Percentiles rank a stretch among this genome's conserved stretches.
Evolutionary conservation across 2,113 vertebrate species (phyloP).

Genomic region (Anguilla rostrata): DNA sequence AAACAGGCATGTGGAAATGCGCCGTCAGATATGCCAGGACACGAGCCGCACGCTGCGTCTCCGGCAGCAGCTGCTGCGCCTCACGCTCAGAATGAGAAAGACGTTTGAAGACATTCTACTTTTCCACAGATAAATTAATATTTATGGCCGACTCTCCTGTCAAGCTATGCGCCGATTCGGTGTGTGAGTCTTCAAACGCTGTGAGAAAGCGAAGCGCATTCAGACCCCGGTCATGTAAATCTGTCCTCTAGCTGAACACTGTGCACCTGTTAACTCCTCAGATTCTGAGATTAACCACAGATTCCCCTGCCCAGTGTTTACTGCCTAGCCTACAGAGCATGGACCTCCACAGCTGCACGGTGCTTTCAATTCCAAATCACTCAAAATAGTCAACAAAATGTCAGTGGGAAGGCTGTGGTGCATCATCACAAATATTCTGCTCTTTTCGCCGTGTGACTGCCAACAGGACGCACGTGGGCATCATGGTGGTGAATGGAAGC

Average conservation of each 20-base stretch:
- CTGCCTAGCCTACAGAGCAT: not conserved
- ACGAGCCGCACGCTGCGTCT: slow-evolving; percentile 16
- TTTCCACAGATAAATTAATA: slow-evolving; percentile 10
- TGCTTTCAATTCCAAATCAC: not conserved
- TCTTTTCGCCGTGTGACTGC: not conserved
- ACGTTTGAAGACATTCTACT: not conserved
- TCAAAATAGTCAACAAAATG: not conserved
- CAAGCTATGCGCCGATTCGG: not conserved
- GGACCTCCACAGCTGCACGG: not conserved
- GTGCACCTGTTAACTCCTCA: not conserved
- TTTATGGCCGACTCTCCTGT: slow-evolving; percentile 16
- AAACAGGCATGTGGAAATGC: not conserved
- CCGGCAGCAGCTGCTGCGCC: slow-evolving; percentile 5
- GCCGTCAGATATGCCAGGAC: slow-evolving; percentile 12
- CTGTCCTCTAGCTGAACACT: too few relatives aligned
- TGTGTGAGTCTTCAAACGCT: slow-evolving; percentile 4
- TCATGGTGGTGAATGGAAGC: not conserved
- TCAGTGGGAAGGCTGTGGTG: not conserved
- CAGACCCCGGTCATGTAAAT: slow-evolving; percentile 6
- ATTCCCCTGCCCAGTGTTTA: not conserved
- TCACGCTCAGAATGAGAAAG: not conserved
- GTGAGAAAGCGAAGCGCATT: not conserved
- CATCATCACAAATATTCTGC: not conserved
- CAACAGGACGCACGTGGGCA: not conserved
- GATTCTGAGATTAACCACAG: not conserved